Conservation (phyloP, 2,113 vertebrate genomes). For the Gymnarchus niloticus region DNA sequence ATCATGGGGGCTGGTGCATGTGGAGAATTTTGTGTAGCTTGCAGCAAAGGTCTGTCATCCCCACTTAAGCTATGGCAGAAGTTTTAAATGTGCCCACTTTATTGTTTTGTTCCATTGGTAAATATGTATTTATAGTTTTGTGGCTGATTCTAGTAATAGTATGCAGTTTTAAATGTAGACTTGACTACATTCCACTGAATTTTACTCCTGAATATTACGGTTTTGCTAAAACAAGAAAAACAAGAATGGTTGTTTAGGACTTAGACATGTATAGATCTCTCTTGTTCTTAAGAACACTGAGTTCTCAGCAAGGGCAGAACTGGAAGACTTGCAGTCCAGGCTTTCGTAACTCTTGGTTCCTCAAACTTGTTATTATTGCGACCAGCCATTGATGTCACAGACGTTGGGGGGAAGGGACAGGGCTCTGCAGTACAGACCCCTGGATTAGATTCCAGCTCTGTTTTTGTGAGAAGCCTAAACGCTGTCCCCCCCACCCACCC, state of each 20-base stretch:
- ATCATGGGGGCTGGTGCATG: neutral
- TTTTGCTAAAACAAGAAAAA: neutral
- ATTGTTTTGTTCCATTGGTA: neutral
- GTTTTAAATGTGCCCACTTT: neutral
- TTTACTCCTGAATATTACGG: neutral
- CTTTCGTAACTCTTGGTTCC: neutral
- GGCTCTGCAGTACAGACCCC: neutral
- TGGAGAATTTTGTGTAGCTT: no score
- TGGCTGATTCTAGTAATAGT: neutral
- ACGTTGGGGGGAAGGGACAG: neutral
- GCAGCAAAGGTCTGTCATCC: no score
- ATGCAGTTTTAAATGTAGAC: neutral
- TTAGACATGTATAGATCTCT: neutral
- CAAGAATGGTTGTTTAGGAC: neutral
- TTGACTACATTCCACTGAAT: neutral
- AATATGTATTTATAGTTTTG: neutral
- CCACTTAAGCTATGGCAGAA: no score
- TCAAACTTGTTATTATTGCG: slow-evolving; percentile 15
- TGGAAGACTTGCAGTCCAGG: neutral
- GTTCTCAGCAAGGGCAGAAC: neutral
- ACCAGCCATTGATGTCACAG: neutral
- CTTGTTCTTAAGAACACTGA: neutral
- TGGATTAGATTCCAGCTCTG: slow-evolving; percentile 16
- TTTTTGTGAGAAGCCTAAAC: neutral
- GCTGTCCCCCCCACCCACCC: neutral